These are phyloP conservation scores for Euthynnus affinis DNA, from an alignment of 2,797 vertebrate genomes.

Conservation along the genomic window DNA sequence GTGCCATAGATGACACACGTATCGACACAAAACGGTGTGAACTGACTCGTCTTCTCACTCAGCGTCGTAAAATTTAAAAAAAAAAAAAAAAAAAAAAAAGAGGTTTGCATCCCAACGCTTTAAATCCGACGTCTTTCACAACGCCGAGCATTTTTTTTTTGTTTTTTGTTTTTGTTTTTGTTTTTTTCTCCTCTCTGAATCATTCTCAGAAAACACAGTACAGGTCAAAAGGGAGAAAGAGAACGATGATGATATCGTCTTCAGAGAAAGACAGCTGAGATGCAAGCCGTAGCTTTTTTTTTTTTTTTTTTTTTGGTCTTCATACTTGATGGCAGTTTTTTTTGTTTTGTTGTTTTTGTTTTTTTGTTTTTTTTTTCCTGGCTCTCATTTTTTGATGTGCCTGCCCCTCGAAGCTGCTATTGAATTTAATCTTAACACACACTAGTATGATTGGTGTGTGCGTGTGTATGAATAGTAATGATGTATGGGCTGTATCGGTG, in stretches of 20 bases:
- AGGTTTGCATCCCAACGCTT: constrained; percentile 50
- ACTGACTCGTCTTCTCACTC: constrained; percentile 33
- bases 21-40: constrained; percentile 21
- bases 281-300: constrained; percentile 39
- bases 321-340: constrained; percentile 67
- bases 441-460: constrained; percentile 85
- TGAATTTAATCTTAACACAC: constrained; percentile 85
- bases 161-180: too few species aligned
- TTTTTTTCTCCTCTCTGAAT: constrained; percentile 7
- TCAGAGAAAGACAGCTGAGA: constrained; percentile 27
- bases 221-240: constrained; percentile 54
- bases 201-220: not conserved
- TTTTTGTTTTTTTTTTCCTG: constrained; percentile 34
- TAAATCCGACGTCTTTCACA: constrained; percentile 39
- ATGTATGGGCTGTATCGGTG: constrained; percentile 82
- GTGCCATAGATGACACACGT: constrained; percentile 64
- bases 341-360: constrained; percentile 41
- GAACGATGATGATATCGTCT: not conserved
- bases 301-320: constrained; percentile 61
- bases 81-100: constrained; percentile 13
- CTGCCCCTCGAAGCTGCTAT: constrained; percentile 86
- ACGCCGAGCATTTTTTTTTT: constrained; percentile 4
- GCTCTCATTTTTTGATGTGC: constrained; percentile 74
- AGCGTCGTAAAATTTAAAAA: too few species aligned
- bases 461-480: constrained; percentile 70